Evolutionary conservation across 2,888 invertebrate genomes (phyloP).

Genomic region (Metacarcinus magister): DNA sequence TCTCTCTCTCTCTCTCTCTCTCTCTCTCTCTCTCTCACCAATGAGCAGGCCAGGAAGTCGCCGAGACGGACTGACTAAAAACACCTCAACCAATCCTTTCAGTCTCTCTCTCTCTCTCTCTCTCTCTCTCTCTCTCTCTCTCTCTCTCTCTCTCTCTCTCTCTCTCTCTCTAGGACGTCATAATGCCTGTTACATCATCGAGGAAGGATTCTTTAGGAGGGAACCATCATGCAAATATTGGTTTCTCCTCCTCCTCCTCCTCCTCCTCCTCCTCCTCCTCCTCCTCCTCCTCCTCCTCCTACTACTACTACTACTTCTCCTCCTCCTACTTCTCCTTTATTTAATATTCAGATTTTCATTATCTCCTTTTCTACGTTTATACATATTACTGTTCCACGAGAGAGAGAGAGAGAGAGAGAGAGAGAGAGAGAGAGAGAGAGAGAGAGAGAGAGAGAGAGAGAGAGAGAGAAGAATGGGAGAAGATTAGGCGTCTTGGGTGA

Average conservation of each 20-base stretch:
- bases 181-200: neutral
- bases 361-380: neutral
- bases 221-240: slow-evolving; percentile 9
- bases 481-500: neutral
- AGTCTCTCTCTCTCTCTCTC: slow-evolving; percentile 23
- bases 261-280: neutral
- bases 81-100: neutral
- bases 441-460: neutral
- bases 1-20: slow-evolving; percentile 26
- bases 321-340: neutral
- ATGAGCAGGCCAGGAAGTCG: neutral
- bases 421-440: slow-evolving; percentile 42
- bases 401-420: slow-evolving; percentile 38
- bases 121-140: slow-evolving; percentile 19
- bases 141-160: slow-evolving; percentile 14
- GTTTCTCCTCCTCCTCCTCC: neutral
- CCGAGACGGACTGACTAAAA: slow-evolving; percentile 1
- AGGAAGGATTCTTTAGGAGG: neutral
- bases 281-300: neutral
- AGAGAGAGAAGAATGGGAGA: slow-evolving; percentile 4
- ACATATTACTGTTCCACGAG: neutral
- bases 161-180: neutral
- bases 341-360: neutral
- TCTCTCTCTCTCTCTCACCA: slow-evolving; percentile 3
- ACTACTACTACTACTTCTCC: neutral